Evolutionary conservation across 2,888 invertebrate species (phyloP), one percentile per base, ranked within the genome.

Genomic region (Megamerina dolium): DNA sequence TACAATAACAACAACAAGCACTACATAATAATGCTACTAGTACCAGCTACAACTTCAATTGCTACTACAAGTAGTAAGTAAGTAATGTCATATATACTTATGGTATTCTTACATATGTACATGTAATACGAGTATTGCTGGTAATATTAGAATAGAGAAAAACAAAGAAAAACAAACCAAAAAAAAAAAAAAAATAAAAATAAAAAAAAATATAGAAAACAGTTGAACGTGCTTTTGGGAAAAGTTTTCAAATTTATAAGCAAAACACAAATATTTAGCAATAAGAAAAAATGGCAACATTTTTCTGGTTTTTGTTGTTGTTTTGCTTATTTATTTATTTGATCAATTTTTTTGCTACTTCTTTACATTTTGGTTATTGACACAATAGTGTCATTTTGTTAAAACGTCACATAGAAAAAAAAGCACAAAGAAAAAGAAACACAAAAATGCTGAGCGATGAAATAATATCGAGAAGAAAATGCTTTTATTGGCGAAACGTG

Each of bases 341-440:
- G 10, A n/a, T n/a, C 13, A 27, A 5, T 27, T 27, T 4, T 27
- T 27, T 27, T 27, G 10, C 13, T 27, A 13, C 27, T 27, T 27
- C 13, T 10, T 13, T 5, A 27, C 10, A 27, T n/a, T 13, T 27
- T 27, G 21, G 59, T 61, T 58, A 26, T 60, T 60, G 60, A 59
- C 62, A 61, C 59, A 61, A 59, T 59, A 60, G 59, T 60, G 59
- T 59, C 59, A 61, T 61, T 59, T 59, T 57, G 59, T 49, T 54
- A 55, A 55, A 56, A 53, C 57, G 61, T 13, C 27, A 30, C 31
- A 36, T 39, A 39, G 46, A 27, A 33, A 2, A 8, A 10, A 9
- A 19, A 19, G 8, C 10, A 30, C 14, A 30, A 4, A 36, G 8
- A 12, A 13, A 14, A 18, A 32, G 32, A 14, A 49, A 52, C 56